Evolutionary conservation across 2,888 invertebrate genomes (phyloP), one percentile per base, ranked within the genome.

Genomic region (Lasioglossum pauxillum): DNA sequence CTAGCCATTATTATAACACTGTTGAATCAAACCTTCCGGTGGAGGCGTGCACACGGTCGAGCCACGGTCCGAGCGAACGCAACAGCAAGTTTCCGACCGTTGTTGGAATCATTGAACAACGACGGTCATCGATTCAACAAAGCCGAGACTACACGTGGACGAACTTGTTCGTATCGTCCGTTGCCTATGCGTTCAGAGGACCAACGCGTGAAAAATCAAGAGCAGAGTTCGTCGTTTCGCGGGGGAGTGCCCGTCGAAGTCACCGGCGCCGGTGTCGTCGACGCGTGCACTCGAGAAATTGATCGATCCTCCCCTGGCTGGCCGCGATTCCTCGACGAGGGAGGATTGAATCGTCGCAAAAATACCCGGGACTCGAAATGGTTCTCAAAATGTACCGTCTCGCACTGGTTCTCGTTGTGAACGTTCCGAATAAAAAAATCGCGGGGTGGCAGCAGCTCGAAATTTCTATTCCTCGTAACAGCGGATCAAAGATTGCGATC

Each of bases 171-270:
- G 23, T 1, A n/a, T 53, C 53, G 53, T 10, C 23, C n/a, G n/a
- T 53, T 53, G 67, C 67, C 19, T 1, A 38, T 35, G 67, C 35
- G 35, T 81, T 82, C 80, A 5, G 75, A 49, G 86, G 83, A 90
- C 82, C 84, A 73, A 53, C 84, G 89, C 90, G 90, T 90, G 92
- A 90, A 90, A 91, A 87, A 92, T 93, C 92, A 90, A 92, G 89
- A 89, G 88, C 83, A 75, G 41, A 35, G 31, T 71, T 41, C 49
- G 78, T 53, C 90, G 87, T 82, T 86, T 73, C 89, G 46, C 88
- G 82, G 81, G 81, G 85, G 93, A 94, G 92, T 94, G 91, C 93
- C 90, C 93, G 93, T 93, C 94, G 91, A 93, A 90, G 93, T 89
- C 89, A 90, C 87, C 85, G 80, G 35, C 67, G 35, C 3, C 38